phyloP scores from a whole-genome alignment of 1,140 invertebrate genomes.

The Lepidotrigona ventralis region DNA sequence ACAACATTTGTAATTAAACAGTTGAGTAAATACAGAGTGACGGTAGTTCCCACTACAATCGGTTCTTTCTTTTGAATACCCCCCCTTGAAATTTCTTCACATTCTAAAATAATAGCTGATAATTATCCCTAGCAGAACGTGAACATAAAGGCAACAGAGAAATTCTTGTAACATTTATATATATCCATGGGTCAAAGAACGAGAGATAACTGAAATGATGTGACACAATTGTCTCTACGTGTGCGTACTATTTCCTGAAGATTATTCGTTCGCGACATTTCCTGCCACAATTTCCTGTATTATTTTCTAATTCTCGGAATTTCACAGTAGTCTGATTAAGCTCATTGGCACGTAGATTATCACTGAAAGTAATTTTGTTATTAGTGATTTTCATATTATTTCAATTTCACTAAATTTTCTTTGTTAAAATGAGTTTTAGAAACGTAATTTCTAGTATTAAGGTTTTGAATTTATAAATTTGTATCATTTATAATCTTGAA shows the following conservation, averaged over 20 bases:
- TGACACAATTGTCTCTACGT: conserved; percentile 5
- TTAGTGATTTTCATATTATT: background rate
- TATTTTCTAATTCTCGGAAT: background rate
- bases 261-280: conserved; percentile 25
- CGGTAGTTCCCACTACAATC: background rate
- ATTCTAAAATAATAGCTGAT: background rate
- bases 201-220: conserved; percentile 11
- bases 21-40: background rate
- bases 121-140: background rate
- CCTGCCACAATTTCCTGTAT: conserved; percentile 24
- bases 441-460: background rate
- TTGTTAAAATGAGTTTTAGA: background rate
- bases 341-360: background rate
- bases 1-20: background rate
- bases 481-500: background rate
- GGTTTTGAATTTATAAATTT: background rate
- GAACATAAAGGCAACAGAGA: background rate
- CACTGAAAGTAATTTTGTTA: background rate
- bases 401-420: background rate
- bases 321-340: background rate
- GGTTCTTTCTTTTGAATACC: background rate
- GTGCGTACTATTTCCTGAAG: conserved; percentile 37
- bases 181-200: background rate
- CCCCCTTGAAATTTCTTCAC: background rate
- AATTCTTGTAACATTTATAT: background rate